Conservation (phyloP, 2,113 vertebrate species). For the Megaceryle maxima region DNA sequence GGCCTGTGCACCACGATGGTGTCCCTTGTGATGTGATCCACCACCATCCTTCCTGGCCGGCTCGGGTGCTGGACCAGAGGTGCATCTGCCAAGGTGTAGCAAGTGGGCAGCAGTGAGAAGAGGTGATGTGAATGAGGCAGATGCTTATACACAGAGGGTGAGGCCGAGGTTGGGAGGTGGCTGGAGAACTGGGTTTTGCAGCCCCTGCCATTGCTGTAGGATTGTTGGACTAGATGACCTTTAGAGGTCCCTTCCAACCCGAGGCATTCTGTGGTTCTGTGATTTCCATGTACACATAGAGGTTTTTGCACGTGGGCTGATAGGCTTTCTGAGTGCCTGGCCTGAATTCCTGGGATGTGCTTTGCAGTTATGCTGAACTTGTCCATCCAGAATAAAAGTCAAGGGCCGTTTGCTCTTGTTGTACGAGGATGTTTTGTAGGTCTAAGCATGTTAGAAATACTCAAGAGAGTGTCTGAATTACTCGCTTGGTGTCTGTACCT, state of each 20-base stretch:
- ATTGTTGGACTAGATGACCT: no score
- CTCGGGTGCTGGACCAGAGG: not conserved
- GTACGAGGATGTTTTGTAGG: not conserved
- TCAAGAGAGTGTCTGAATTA: not conserved
- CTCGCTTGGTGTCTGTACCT: accelerated
- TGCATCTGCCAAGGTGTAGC: accelerated
- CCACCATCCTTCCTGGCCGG: accelerated
- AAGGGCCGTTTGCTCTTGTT: not conserved
- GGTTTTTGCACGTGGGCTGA: accelerated
- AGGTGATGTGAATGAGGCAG: accelerated
- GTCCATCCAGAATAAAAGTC: not conserved
- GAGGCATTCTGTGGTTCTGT: not conserved
- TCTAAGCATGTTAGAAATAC: not conserved
- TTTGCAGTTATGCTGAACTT: not conserved
- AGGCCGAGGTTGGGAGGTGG: not conserved
- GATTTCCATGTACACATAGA: not conserved
- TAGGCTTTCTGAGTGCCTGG: not conserved
- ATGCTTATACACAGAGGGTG: accelerated
- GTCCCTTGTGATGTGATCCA: accelerated
- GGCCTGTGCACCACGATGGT: accelerated
- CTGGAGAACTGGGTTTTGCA: not conserved
- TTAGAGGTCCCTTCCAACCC: no score
- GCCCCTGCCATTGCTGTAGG: accelerated
- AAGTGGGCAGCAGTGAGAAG: not conserved
- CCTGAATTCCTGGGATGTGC: not conserved